These are phyloP conservation scores for Hippoglossus stenolepis DNA, from an alignment of 2,113 vertebrate genomes.

Conservation along the genomic window DNA sequence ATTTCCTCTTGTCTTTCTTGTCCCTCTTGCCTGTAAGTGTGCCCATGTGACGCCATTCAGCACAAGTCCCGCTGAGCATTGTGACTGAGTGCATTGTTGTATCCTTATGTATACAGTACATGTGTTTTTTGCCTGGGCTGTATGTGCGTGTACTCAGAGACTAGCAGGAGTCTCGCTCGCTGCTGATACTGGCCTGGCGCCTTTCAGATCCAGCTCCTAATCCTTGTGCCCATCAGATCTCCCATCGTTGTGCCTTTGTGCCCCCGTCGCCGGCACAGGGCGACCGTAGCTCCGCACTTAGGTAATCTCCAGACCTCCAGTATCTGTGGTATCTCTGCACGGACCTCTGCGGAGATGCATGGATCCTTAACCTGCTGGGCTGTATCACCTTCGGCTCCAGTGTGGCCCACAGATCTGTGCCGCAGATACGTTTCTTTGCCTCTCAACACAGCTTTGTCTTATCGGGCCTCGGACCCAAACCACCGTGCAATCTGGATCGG, in stretches of 20 bases:
- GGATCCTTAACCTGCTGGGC: constrained; percentile 65
- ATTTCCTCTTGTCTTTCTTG: constrained; percentile 58
- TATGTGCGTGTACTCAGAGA: constrained; percentile 65
- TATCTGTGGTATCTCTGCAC: constrained; percentile 74
- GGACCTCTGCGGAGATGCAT: constrained; percentile 53
- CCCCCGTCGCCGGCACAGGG: constrained; percentile 69
- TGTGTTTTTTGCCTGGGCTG: constrained; percentile 33
- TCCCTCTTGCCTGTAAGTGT: constrained; percentile 37
- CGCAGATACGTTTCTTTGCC: constrained; percentile 81
- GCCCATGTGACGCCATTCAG: constrained; percentile 54
- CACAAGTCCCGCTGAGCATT: constrained; percentile 42
- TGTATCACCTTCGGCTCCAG: constrained; percentile 76
- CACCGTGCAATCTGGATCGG: constrained; percentile 66
- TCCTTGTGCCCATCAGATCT: constrained; percentile 84
- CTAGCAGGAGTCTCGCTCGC: constrained; percentile 70
- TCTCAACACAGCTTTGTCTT: constrained; percentile 81
- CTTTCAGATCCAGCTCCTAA: constrained; percentile 83
- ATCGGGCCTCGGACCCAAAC: constrained; percentile 74
- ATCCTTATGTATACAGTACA: constrained; percentile 19
- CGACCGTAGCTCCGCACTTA: constrained; percentile 70
- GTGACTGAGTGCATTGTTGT: constrained; percentile 50
- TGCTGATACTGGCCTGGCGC: constrained; percentile 82
- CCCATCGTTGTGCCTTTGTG: constrained; percentile 74
- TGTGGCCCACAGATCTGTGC: constrained; percentile 79
- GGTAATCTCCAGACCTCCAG: constrained; percentile 77